Conservation (phyloP, 2,113 vertebrate species). For the Chinchilla lanigera region DNA sequence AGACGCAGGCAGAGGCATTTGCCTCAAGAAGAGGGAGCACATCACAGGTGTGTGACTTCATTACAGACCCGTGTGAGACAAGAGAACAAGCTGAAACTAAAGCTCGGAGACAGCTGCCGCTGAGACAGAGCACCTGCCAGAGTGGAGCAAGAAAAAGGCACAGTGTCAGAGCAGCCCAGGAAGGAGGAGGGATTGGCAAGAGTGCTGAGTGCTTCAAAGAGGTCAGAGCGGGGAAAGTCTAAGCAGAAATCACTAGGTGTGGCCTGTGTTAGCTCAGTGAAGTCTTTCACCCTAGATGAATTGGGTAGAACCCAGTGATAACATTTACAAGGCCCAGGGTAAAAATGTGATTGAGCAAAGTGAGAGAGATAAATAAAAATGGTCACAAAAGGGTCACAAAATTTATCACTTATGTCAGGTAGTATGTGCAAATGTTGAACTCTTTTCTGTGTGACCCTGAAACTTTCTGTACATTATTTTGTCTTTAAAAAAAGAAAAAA, state of each 20-base stretch:
- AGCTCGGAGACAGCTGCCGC: too few species aligned
- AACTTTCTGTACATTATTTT: fast-evolving
- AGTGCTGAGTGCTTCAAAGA: neutral
- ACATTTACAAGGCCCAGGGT: fast-evolving
- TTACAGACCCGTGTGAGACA: neutral
- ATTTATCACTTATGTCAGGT: fast-evolving
- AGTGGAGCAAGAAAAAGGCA: neutral
- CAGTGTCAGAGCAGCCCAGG: neutral
- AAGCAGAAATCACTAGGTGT: neutral
- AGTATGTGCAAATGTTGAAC: fast-evolving
- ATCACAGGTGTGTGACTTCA: neutral
- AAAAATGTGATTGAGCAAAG: too few species aligned
- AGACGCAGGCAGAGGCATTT: too few species aligned
- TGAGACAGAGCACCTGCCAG: neutral
- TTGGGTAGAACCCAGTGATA: neutral
- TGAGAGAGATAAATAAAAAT: fast-evolving
- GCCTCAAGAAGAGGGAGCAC: neutral
- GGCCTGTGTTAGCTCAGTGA: neutral
- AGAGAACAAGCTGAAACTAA: neutral
- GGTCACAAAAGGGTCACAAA: neutral
- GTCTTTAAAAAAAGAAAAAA: too few species aligned
- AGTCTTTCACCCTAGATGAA: neutral
- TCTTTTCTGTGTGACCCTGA: fast-evolving
- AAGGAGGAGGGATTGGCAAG: neutral
- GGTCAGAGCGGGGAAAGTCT: neutral